Conservation (phyloP, 2,888 invertebrate species). For the Mimumesa dahlbomi region DNA sequence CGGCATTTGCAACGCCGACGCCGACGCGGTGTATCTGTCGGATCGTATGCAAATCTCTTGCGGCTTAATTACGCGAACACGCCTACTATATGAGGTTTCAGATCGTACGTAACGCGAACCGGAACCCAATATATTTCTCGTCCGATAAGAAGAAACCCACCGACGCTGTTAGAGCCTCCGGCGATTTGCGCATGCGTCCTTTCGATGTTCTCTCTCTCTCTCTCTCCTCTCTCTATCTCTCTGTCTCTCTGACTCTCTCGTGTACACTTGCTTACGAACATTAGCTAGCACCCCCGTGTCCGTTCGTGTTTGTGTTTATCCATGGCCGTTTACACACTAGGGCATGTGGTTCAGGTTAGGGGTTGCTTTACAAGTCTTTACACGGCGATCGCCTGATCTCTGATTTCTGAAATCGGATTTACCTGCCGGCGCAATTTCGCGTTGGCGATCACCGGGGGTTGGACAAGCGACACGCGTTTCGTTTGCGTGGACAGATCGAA, state of each 20-base stretch:
- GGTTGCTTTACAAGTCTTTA: constrained; percentile 56
- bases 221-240: background rate
- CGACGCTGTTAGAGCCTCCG: constrained; percentile 5
- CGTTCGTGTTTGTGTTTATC: constrained; percentile 35
- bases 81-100: constrained; percentile 74
- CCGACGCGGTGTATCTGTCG: constrained; percentile 68
- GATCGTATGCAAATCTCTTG: constrained; percentile 79
- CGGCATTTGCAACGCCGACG: constrained; percentile 36
- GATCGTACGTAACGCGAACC: constrained; percentile 74
- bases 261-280: no score
- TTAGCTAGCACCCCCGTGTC: no score
- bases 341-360: constrained; percentile 9
- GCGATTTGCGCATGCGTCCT: background rate
- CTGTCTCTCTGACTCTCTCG: no score
- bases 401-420: constrained; percentile 48
- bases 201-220: background rate
- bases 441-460: constrained; percentile 4
- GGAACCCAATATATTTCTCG: constrained; percentile 68
- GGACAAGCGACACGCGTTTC: background rate
- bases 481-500: no score
- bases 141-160: constrained; percentile 65
- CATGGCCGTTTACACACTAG: constrained; percentile 23
- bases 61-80: constrained; percentile 79
- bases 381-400: constrained; percentile 47
- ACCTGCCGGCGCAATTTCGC: constrained; percentile 28